Percentiles rank a stretch among this genome's conserved stretches.
Evolutionary conservation across 37 sponge, comb jelly and placozoan genomes (phyloP).

Genomic region (Ianthella basta): DNA sequence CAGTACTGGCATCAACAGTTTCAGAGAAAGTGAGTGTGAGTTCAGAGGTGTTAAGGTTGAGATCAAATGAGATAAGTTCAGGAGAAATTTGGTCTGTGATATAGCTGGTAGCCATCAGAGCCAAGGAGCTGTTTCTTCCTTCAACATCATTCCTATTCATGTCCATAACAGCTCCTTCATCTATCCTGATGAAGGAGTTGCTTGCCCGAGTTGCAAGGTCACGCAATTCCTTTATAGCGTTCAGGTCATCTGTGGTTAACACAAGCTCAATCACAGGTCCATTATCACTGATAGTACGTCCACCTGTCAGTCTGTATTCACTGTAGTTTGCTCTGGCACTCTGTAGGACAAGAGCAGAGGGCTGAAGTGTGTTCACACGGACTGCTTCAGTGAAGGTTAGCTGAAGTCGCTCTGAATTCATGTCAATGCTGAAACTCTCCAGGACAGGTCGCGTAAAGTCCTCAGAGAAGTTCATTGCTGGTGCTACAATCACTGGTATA

Average conservation of each 20-base stretch:
- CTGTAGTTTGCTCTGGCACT: conserved; percentile 35
- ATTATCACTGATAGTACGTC: conserved; percentile 22
- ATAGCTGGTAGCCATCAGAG: conserved; percentile 51
- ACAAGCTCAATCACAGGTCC: conserved; percentile 37
- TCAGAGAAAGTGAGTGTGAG: conserved; percentile 77
- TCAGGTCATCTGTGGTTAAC: conserved; percentile 49
- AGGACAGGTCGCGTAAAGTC: conserved; percentile 68
- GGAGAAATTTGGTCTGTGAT: conserved; percentile 49
- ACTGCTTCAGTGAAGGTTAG: conserved; percentile 88
- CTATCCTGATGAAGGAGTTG: conserved; percentile 59
- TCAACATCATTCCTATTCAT: conserved; percentile 59
- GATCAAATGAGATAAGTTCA: conserved; percentile 42
- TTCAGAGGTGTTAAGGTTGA: conserved; percentile 73
- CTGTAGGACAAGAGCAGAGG: conserved; percentile 60
- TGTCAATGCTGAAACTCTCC: conserved; percentile 67
- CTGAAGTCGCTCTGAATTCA: conserved; percentile 47
- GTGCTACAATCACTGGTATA: conserved; percentile 14
- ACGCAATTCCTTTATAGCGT: conserved; percentile 53
- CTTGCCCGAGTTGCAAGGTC: conserved; percentile 41
- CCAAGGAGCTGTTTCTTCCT: conserved; percentile 26
- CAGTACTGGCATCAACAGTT: conserved; percentile 70
- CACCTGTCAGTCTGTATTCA: conserved; percentile 62
- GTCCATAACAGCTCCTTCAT: conserved; percentile 44
- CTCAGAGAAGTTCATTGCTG: conserved; percentile 9
- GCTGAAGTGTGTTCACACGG: conserved; percentile 53